phyloP scores from a whole-genome alignment of 2,797 vertebrate species.

The Otolemur crassicaudatus region DNA sequence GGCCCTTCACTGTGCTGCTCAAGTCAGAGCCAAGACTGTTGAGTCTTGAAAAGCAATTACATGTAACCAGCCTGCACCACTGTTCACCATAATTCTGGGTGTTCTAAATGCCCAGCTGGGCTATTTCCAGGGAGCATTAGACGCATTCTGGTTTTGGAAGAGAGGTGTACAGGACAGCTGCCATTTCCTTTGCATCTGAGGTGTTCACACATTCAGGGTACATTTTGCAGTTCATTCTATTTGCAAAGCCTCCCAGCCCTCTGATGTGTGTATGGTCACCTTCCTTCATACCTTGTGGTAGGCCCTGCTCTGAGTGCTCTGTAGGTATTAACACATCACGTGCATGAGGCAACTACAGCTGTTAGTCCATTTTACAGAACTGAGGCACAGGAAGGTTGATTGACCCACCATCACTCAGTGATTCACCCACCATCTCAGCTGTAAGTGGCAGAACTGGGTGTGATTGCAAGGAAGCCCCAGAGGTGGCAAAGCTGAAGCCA shows the following conservation, averaged over 20 bases:
- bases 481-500: background rate
- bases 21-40: background rate
- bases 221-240: background rate
- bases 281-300: fast-evolving
- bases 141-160: background rate
- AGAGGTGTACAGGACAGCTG: background rate
- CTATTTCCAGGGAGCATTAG: fast-evolving
- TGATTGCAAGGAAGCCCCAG: background rate
- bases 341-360: background rate
- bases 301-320: background rate
- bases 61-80: background rate
- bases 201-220: background rate
- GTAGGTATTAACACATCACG: background rate
- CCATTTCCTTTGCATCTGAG: background rate
- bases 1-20: background rate
- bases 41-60: background rate
- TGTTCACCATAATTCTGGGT: background rate
- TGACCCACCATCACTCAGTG: background rate
- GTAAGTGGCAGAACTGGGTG: background rate
- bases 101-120: no score
- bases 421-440: background rate
- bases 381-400: background rate
- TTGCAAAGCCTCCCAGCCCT: background rate
- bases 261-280: fast-evolving
- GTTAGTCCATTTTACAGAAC: background rate